Evolutionary conservation across 53 echinoderm and acorn worm genomes (phyloP).

Genomic region (Apostichopus leukothele): DNA sequence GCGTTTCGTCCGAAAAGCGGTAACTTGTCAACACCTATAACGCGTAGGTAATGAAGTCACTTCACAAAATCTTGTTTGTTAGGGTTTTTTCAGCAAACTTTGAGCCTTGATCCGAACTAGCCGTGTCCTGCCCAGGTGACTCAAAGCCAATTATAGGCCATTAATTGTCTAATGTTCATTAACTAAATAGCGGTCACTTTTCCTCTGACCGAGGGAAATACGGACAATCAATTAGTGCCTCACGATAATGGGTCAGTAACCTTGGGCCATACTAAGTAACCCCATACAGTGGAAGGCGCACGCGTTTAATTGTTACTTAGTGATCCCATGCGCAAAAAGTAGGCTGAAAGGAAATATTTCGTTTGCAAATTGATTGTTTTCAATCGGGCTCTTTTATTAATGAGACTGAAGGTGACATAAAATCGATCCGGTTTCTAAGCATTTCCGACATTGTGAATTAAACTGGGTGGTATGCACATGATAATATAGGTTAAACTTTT

Average conservation of each 20-base stretch:
- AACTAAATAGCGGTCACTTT: conserved; percentile 30
- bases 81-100: background rate
- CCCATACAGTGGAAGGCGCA: conserved; percentile 11
- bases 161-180: conserved; percentile 45
- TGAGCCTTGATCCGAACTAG: background rate
- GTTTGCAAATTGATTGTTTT: conserved; percentile 41
- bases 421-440: conserved; percentile 7
- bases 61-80: background rate
- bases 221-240: conserved; percentile 30
- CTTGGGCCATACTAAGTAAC: conserved; percentile 28
- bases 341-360: conserved; percentile 44
- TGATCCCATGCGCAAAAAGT: conserved; percentile 39
- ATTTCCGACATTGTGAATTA: conserved; percentile 20
- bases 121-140: conserved; percentile 27
- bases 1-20: conserved; percentile 1
- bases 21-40: conserved; percentile 28
- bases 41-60: conserved; percentile 3
- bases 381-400: conserved; percentile 24
- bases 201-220: conserved; percentile 18
- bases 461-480: conserved; percentile 7
- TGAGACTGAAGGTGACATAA: conserved; percentile 23
- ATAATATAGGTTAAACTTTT: conserved; percentile 30
- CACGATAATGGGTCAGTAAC: conserved; percentile 37
- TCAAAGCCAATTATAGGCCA: conserved; percentile 30
- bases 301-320: conserved; percentile 37